phyloP scores from a whole-genome alignment of 2,888 invertebrate genomes.

The Netelia melanura region DNA sequence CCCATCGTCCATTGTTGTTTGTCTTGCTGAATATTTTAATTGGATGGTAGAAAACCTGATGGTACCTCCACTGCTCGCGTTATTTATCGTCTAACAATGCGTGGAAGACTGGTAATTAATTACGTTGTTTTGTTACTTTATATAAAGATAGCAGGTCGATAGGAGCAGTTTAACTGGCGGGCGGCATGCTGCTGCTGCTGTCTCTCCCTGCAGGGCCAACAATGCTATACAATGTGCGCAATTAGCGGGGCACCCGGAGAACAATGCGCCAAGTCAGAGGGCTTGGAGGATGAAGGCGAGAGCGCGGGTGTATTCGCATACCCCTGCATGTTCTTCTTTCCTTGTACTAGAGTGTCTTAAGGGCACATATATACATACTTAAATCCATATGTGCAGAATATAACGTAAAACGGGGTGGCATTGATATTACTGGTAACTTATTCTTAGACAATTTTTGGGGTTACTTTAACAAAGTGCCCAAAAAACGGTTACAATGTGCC shows the following conservation, averaged over 20 bases:
- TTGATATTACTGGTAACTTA: too few species aligned
- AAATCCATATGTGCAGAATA: neutral
- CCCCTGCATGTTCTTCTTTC: conserved; percentile 12
- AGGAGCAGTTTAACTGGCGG: conserved; percentile 78
- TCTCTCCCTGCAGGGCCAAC: conserved; percentile 73
- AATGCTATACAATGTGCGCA: conserved; percentile 83
- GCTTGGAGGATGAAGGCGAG: conserved; percentile 40
- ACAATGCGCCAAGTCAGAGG: conserved; percentile 68
- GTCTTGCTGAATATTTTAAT: conserved; percentile 85
- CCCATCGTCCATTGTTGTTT: conserved; percentile 82
- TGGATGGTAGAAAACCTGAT: conserved; percentile 76
- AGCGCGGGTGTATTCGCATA: conserved; percentile 42
- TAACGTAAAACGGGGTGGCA: neutral
- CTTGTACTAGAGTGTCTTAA: conserved; percentile 43
- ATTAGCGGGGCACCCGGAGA: conserved; percentile 79
- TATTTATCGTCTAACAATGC: conserved; percentile 85
- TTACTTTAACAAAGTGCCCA: too few species aligned
- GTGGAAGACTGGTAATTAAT: conserved; percentile 84
- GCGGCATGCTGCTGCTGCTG: conserved; percentile 42
- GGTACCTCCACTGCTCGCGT: conserved; percentile 75
- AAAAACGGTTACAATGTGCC: too few species aligned
- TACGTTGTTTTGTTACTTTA: conserved; percentile 84
- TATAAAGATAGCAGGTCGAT: conserved; percentile 84
- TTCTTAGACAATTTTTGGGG: too few species aligned
- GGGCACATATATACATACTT: conserved; percentile 27